phyloP scores from a whole-genome alignment of 2,888 invertebrate genomes.

The Ernsta delagoae region DNA sequence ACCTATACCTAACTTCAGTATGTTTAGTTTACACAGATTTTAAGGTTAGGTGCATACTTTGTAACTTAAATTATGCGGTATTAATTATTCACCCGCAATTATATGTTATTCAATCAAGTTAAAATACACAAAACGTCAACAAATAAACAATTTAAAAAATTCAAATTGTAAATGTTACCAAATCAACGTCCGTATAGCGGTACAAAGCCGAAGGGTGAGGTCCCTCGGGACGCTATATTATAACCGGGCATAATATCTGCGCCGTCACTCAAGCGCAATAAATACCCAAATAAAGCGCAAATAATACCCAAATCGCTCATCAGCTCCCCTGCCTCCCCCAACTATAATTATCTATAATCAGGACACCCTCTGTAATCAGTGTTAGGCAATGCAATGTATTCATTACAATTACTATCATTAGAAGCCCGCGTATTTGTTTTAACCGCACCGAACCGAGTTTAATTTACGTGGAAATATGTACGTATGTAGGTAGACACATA shows the following conservation, averaged over 20 bases:
- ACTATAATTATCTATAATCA: slow-evolving; percentile 78
- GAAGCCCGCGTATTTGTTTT: slow-evolving; percentile 35
- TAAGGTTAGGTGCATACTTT: too few relatives aligned
- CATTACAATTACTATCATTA: slow-evolving; percentile 52
- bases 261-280: slow-evolving; percentile 85
- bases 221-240: slow-evolving; percentile 72
- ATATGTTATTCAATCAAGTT: neutral
- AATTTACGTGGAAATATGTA: neutral
- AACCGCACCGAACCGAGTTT: slow-evolving; percentile 9
- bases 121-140: slow-evolving; percentile 20
- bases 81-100: neutral
- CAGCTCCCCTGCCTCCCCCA: slow-evolving; percentile 69
- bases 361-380: slow-evolving; percentile 67
- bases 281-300: slow-evolving; percentile 88
- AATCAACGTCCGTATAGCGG: slow-evolving; percentile 61
- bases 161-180: slow-evolving; percentile 54
- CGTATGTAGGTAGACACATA: neutral
- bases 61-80: too few relatives aligned
- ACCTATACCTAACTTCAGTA: too few relatives aligned
- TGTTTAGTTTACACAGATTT: too few relatives aligned
- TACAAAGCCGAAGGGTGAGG: slow-evolving; percentile 59
- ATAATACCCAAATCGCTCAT: slow-evolving; percentile 87
- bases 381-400: slow-evolving; percentile 48
- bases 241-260: slow-evolving; percentile 75
- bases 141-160: slow-evolving; percentile 34